phyloP scores from a whole-genome alignment of 2,888 invertebrate species.

The Scaptomyza tumidula region DNA sequence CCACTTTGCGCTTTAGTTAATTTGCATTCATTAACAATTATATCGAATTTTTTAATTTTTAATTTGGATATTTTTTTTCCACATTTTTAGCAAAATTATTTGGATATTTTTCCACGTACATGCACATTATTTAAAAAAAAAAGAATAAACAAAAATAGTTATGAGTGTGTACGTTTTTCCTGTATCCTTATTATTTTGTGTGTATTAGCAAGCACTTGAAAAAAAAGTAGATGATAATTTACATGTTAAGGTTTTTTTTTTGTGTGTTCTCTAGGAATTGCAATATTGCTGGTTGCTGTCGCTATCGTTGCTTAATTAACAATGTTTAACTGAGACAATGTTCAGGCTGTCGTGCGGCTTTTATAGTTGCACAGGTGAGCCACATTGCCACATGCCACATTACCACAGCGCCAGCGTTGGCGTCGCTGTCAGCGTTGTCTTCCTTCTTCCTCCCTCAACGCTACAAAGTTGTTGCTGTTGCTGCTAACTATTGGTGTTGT shows the following conservation, averaged over 20 bases:
- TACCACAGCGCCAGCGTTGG: background rate
- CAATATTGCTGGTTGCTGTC: constrained; percentile 17
- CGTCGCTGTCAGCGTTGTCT: constrained; percentile 2
- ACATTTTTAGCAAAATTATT: too few species aligned
- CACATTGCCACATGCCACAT: constrained; percentile 7
- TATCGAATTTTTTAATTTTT: constrained; percentile 1
- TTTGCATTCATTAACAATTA: background rate
- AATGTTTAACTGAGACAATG: constrained; percentile 76
- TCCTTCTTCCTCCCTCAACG: background rate
- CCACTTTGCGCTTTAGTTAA: constrained; percentile 2
- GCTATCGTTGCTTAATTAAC: constrained; percentile 69
- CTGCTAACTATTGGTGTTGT: constrained; percentile 19
- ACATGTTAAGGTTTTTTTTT: background rate
- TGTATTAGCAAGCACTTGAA: constrained; percentile 6
- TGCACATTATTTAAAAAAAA: background rate
- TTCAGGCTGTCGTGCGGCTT: constrained; percentile 60
- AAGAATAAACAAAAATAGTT: background rate
- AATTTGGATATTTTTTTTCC: background rate
- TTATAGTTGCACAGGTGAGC: constrained; percentile 67
- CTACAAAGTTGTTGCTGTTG: constrained; percentile 14
- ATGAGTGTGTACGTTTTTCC: background rate
- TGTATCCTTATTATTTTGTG: constrained; percentile 10
- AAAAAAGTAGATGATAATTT: constrained; percentile 6
- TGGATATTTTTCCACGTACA: background rate
- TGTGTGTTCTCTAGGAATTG: background rate